These are phyloP conservation scores for Podabrus alpinus DNA, from an alignment of 2,888 invertebrate genomes.

Conservation along the genomic window DNA sequence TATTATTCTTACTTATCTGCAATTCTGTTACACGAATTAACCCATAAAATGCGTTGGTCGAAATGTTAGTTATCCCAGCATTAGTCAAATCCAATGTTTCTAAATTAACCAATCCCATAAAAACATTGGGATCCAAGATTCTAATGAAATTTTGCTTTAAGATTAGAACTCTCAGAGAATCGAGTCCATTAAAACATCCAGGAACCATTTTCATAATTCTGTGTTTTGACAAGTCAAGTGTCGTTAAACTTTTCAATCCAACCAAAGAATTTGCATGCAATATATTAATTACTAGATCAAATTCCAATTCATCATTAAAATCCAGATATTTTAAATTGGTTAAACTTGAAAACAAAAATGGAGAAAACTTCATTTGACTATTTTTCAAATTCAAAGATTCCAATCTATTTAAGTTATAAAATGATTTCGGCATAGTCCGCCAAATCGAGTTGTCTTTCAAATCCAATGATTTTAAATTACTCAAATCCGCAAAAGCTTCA, in stretches of 20 bases:
- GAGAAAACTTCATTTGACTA: neutral
- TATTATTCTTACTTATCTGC: neutral
- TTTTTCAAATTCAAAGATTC: neutral
- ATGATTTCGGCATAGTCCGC: fast-evolving
- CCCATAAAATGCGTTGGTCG: neutral
- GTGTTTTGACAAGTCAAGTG: neutral
- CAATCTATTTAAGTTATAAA: neutral
- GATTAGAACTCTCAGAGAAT: neutral
- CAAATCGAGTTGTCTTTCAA: neutral
- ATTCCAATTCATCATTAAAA: neutral
- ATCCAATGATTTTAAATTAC: neutral
- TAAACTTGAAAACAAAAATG: neutral
- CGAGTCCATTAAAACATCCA: neutral
- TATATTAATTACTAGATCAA: too few species aligned
- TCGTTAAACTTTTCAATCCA: neutral
- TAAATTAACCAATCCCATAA: neutral
- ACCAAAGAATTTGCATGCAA: neutral
- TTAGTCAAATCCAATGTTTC: neutral
- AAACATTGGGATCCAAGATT: neutral
- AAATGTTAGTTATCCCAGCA: neutral
- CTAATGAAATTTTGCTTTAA: neutral
- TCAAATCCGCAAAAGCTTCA: neutral
- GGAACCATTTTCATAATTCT: neutral
- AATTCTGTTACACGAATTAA: neutral
- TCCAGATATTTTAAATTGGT: neutral